A percentile compares a stretch with the other conserved stretches of the same genome.
phyloP scores from a whole-genome alignment of 1,140 invertebrate genomes.

The Pseudomyrmex concolor region DNA sequence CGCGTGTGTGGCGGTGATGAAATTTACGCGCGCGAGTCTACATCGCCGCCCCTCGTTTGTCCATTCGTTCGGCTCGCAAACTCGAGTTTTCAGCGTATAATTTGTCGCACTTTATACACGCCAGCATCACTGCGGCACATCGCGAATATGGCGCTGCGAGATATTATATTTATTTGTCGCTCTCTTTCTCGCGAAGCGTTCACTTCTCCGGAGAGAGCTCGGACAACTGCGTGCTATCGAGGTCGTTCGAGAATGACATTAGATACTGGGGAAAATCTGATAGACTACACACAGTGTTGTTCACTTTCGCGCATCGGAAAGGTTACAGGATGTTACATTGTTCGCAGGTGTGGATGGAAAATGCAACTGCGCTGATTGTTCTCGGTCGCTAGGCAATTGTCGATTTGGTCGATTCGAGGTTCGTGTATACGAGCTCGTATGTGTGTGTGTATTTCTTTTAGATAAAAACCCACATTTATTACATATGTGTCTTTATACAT shows the following conservation, averaged over 20 bases:
- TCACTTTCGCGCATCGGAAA: background rate
- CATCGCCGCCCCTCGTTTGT: conserved; percentile 48
- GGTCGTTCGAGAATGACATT: background rate
- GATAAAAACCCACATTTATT: no score
- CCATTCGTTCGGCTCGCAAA: conserved; percentile 44
- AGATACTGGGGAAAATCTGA: conserved; percentile 2
- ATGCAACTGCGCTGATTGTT: background rate
- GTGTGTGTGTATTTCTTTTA: no score
- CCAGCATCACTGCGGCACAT: conserved; percentile 7
- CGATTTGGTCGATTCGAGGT: background rate
- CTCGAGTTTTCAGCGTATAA: conserved; percentile 48
- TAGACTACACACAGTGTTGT: background rate
- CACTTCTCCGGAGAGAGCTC: background rate
- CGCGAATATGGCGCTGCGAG: conserved; percentile 9
- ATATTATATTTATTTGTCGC: conserved; percentile 48
- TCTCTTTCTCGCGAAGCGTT: conserved; percentile 6
- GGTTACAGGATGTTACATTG: conserved; percentile 5
- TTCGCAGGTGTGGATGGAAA: background rate
- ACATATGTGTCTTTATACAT: no score
- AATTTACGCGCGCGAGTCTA: conserved; percentile 58
- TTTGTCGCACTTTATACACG: conserved; percentile 23
- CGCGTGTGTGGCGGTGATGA: conserved; percentile 36
- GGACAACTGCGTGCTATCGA: background rate
- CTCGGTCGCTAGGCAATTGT: background rate
- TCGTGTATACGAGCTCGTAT: background rate